Base-by-base conservation (phyloP, 1,140 invertebrate genomes). In the Diabrotica undecimpunctata region DNA sequence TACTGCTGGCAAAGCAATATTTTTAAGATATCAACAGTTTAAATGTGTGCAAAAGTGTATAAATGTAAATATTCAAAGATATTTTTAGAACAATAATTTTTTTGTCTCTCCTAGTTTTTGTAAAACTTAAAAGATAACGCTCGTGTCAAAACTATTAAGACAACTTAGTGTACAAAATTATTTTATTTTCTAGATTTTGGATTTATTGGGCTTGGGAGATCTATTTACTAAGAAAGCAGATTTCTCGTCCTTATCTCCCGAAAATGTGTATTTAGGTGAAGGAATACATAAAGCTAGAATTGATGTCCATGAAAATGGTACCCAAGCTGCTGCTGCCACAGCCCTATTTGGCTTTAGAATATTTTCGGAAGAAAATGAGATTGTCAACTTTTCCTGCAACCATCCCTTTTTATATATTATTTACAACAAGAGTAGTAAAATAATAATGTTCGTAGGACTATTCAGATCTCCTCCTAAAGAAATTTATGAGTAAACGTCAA, bases 401-500 rank as follows among this genome's bases (percentile, higher is more conserved):
- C 91, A 93, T 83, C 92, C 93, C 0, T 95, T 95, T 77, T 81
- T 94, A 1, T 94, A 93, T 75, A 77, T 94, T 35, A 86, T 95
- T 51, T 92, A 89, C 66, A 89, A 94, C 73, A 87, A 86, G 62
- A 73, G 79, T 0, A 83, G 83, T 0, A 81, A 84, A 54, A 85
- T 85, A 0, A 81, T 94, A 51, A 82, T 94, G 0, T 95, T 95
- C 75, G 84, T 86, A 75, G 92, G 92, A 5, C 84, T 93, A 51
- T 94, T 88, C 78, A 85, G 89, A 61, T 84, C 79, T 62, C 41
- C 85, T 81, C 36, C n/a, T 25, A 1, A 55, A 55, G 13, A 53
- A 53, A 8, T 12, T 51, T 53, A 25, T 25, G 1, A 25, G 25
- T 25, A 25, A 25, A 25, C 25, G 25, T 25, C 25, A 25, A 25